Base-by-base conservation (phyloP, 2,888 invertebrate genomes). In the Ophioninae sp. region DNA sequence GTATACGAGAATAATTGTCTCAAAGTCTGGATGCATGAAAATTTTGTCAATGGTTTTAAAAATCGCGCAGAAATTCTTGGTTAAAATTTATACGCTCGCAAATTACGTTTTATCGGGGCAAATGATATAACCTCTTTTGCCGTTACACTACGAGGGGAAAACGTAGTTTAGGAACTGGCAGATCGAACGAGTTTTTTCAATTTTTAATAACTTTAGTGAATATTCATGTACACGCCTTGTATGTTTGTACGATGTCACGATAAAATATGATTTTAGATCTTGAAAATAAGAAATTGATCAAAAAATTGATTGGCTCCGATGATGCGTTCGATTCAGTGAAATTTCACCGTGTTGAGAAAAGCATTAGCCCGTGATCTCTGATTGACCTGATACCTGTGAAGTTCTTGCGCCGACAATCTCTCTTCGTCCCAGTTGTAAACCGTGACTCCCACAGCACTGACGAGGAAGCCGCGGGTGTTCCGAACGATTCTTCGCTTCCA, bases 381-480 rank as follows among this genome's bases (percentile, higher is more conserved):
- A 30, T 30, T 1, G 30, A 30, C 30, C 30, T 30, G 30, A 5
- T 81, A 95, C 90, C 93, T 91, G 81, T 93, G 93, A 63, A 96
- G 93, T 85, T 95, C 95, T 0, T 93, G 91, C 75, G 95, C 94
- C 0, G 94, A 88, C 87, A 96, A 95, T 73, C 95, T 93, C 85
- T 95, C 94, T 17, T 92, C 92, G 17, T 95, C 94, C 96, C 96
- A 96, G 88, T 95, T 94, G 87, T 94, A 96, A 1, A 93, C 91
- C 0, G 94, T 92, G 7, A 94, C 91, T 8, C 94, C 94, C 0
- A 94, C 93, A 0, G 95, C 94, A 81, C 95, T 94, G 0, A 95
- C 87, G 73, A 95, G 88, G 67, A 95, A 92, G n/a, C 95, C 94
- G 73, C 93, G 94, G 0, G 94, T 93, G 79, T 94, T 94, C 37